Evolutionary conservation across 2,797 vertebrate genomes (phyloP).

Genomic region (Neosilurus hyrtlii): DNA sequence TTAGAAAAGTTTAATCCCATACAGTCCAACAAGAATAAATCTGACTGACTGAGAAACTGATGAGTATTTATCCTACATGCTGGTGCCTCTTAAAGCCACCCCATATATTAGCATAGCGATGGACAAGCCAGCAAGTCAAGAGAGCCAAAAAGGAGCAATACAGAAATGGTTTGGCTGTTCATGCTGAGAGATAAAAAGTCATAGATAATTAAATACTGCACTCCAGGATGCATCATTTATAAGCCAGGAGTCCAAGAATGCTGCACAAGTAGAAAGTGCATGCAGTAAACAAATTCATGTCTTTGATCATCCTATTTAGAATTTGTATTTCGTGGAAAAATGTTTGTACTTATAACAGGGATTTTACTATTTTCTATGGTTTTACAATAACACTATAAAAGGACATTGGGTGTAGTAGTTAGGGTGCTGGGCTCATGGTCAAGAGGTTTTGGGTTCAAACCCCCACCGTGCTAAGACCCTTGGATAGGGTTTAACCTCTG

Average conservation of each 20-base stretch:
- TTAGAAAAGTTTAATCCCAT: background rate
- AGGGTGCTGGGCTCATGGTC: too few relatives aligned
- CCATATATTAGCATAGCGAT: background rate
- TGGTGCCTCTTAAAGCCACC: background rate
- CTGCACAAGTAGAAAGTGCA: background rate
- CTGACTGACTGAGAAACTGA: background rate
- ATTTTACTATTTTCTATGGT: too few relatives aligned
- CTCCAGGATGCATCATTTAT: background rate
- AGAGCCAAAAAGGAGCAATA: background rate
- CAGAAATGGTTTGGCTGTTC: background rate
- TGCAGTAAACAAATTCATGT: background rate
- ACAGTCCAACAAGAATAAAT: background rate
- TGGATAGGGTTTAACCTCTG: too few relatives aligned
- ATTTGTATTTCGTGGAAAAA: background rate
- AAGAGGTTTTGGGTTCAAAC: too few relatives aligned
- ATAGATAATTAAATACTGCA: background rate
- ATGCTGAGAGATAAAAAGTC: background rate
- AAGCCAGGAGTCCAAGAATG: background rate
- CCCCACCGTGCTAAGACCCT: too few relatives aligned
- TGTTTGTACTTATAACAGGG: too few relatives aligned
- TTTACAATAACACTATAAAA: too few relatives aligned
- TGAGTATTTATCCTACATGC: background rate
- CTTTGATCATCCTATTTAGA: background rate
- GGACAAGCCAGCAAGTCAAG: background rate
- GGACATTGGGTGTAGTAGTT: too few relatives aligned